Evolutionary conservation across 2,888 invertebrate species (phyloP).

Genomic region (Sinelater perroti): DNA sequence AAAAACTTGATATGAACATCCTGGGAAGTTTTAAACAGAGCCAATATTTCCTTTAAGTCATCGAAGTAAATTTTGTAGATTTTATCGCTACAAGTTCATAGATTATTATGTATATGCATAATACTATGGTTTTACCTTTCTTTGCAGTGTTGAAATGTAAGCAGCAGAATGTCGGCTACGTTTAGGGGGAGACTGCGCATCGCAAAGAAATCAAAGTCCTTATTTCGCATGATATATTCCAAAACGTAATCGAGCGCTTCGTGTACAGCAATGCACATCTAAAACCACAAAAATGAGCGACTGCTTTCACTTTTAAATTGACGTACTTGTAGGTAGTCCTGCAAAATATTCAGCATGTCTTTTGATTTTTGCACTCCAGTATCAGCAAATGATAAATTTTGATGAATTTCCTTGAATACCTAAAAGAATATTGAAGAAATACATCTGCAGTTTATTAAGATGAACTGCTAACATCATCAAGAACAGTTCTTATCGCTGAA

Average conservation of each 20-base stretch:
- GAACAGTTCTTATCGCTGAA: constrained; percentile 26
- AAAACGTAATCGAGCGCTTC: constrained; percentile 39
- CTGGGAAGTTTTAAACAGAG: constrained; percentile 46
- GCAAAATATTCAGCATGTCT: constrained; percentile 36
- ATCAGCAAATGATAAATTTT: background rate
- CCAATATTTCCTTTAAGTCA: constrained; percentile 43
- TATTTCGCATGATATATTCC: constrained; percentile 25
- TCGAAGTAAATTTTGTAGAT: constrained; percentile 44
- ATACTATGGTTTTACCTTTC: constrained; percentile 58
- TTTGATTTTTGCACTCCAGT: background rate
- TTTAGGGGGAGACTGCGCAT: constrained; percentile 40
- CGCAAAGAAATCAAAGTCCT: constrained; percentile 26
- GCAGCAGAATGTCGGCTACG: constrained; percentile 58
- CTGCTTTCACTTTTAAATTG: constrained; percentile 15
- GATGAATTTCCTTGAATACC: constrained; percentile 15
- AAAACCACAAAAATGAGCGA: constrained; percentile 20
- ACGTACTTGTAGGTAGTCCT: constrained; percentile 43
- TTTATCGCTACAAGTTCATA: constrained; percentile 43
- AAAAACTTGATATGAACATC: constrained; percentile 44
- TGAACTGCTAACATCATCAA: constrained; percentile 21
- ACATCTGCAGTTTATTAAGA: background rate
- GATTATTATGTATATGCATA: background rate
- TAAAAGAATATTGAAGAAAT: background rate
- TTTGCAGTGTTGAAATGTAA: constrained; percentile 63
- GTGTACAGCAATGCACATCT: constrained; percentile 43